These are phyloP conservation scores for Cyclophora albipunctata DNA, from an alignment of 2,888 invertebrate genomes.

Conservation along the genomic window DNA sequence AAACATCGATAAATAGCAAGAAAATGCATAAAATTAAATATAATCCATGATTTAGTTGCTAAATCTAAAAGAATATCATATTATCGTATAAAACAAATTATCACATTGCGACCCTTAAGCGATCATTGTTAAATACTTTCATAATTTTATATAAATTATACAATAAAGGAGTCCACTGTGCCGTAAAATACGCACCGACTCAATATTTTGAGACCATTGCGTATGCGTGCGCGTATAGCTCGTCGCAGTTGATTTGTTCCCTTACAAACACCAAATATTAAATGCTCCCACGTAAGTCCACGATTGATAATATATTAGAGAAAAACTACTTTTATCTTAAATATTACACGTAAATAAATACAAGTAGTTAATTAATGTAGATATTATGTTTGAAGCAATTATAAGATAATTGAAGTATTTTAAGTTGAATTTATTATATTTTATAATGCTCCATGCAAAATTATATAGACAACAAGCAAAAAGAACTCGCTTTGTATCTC, in stretches of 20 bases:
- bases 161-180: no score
- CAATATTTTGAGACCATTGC: no score
- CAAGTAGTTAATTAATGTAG: conserved; percentile 27
- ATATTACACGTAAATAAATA: conserved; percentile 31
- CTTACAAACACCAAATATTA: conserved; percentile 17
- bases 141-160: conserved; percentile 23
- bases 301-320: conserved; percentile 28
- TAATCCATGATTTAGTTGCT: no score
- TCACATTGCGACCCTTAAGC: conserved; percentile 34
- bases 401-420: conserved; percentile 22
- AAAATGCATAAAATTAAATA: background rate
- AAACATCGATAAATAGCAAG: no score
- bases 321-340: conserved; percentile 12
- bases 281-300: conserved; percentile 45
- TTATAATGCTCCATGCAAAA: no score
- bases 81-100: conserved; percentile 13
- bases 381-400: conserved; percentile 10
- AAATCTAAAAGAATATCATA: background rate
- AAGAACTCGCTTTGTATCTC: no score
- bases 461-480: no score
- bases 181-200: no score
- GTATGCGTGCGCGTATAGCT: no score
- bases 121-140: conserved; percentile 28
- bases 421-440: conserved; percentile 15
- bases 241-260: no score